Evolutionary conservation across 1,140 invertebrate genomes (phyloP).

Genomic region (Neodiprion virginianus): DNA sequence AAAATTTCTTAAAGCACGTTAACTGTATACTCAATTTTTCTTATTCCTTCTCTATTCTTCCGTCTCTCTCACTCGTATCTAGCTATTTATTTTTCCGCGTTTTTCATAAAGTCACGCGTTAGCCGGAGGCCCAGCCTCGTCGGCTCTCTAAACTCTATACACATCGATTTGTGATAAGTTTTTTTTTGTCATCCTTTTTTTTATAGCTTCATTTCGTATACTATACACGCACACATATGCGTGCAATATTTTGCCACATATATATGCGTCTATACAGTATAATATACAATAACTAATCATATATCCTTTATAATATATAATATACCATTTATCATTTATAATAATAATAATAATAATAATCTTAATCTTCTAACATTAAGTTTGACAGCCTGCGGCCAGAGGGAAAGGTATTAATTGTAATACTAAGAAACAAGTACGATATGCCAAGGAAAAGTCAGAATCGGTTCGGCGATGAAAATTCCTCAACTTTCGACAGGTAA

Average conservation of each 20-base stretch:
- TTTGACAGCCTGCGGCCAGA: background rate
- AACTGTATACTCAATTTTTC: background rate
- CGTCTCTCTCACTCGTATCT: no score
- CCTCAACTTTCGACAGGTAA: no score
- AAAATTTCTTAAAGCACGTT: background rate
- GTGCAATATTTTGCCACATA: background rate
- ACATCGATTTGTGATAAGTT: conserved; percentile 42
- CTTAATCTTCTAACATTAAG: background rate
- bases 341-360: background rate
- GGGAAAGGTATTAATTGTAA: no score
- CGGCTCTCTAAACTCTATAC: conserved; percentile 33
- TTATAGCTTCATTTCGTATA: conserved; percentile 17
- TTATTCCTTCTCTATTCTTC: no score
- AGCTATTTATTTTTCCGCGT: no score
- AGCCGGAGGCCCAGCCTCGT: conserved; percentile 46
- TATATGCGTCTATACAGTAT: background rate
- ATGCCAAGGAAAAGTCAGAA: no score
- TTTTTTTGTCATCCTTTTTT: conserved; percentile 24
- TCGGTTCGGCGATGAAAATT: no score
- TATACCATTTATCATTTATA: background rate
- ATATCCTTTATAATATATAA: background rate
- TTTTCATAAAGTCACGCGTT: background rate
- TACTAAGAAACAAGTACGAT: no score
- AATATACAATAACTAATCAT: background rate
- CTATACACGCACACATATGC: background rate